Percentiles rank a stretch among this genome's conserved stretches.
Conservation (phyloP, 2,797 vertebrate genomes). For the Epinephelus coioides region DNA sequence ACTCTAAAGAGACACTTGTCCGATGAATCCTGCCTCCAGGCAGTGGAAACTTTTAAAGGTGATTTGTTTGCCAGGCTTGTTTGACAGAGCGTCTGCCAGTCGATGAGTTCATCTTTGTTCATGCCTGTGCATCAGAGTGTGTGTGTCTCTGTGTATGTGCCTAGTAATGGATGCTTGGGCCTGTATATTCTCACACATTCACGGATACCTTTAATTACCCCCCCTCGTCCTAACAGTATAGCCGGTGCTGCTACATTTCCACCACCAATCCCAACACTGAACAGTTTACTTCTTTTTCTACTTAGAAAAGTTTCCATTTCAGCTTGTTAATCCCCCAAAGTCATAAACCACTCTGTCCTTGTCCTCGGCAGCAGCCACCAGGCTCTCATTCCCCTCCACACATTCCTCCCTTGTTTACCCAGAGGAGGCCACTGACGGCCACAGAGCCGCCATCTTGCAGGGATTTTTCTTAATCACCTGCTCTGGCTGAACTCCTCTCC, state of each 20-base stretch:
- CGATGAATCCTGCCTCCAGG: slow-evolving; percentile 16
- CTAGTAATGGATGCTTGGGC: slow-evolving; percentile 9
- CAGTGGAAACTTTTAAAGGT: slow-evolving; percentile 20
- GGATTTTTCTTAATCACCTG: slow-evolving; percentile 83
- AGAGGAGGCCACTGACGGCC: slow-evolving; percentile 72
- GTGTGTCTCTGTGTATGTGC: slow-evolving; percentile 7
- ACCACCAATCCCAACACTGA: slow-evolving; percentile 48
- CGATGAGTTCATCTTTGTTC: slow-evolving; percentile 24
- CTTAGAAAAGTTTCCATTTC: slow-evolving; percentile 78
- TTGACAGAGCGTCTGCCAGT: slow-evolving; percentile 14
- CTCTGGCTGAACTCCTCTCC: slow-evolving; percentile 74
- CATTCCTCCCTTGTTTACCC: slow-evolving; percentile 76
- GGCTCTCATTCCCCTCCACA: slow-evolving; percentile 70
- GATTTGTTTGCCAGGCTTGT: slow-evolving; percentile 27
- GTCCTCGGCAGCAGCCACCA: slow-evolving; percentile 74
- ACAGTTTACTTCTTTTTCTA: slow-evolving; percentile 70
- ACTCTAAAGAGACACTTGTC: slow-evolving; percentile 13
- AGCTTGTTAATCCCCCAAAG: slow-evolving; percentile 81
- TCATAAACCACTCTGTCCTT: slow-evolving; percentile 80
- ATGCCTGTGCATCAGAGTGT: slow-evolving; percentile 9
- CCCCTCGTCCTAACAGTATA: slow-evolving; percentile 21
- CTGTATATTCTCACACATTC: slow-evolving; percentile 26
- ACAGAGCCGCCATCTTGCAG: slow-evolving; percentile 78
- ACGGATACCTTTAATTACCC: slow-evolving; percentile 40
- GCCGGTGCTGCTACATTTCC: slow-evolving; percentile 42